Percentiles rank a stretch among this genome's conserved stretches.
These are phyloP conservation scores for Acridotheres tristis DNA, from an alignment of 2,797 vertebrate genomes.

Conservation along the genomic window DNA sequence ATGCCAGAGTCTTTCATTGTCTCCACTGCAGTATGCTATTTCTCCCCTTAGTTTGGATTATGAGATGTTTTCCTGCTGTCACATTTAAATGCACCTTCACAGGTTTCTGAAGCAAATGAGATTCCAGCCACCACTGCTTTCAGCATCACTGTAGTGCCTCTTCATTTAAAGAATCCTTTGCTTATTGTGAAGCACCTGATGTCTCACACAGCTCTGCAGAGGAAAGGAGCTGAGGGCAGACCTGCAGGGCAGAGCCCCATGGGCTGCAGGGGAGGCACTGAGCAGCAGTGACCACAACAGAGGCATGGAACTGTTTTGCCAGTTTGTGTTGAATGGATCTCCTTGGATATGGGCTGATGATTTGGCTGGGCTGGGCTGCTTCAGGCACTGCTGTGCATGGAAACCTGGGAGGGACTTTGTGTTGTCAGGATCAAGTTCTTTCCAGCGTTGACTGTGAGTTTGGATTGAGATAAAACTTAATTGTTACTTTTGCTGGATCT, in stretches of 20 bases:
- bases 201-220: fast-evolving
- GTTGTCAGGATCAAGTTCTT: not conserved
- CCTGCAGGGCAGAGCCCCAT: not conserved
- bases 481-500: not conserved
- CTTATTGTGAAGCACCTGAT: not conserved
- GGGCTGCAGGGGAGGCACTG: not conserved
- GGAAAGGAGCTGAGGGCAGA: not conserved
- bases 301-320: not conserved
- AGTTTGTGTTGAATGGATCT: not conserved
- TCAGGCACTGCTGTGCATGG: not conserved
- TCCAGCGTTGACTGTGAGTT: not conserved
- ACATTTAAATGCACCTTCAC: not conserved
- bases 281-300: not conserved
- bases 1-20: not conserved
- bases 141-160: not conserved
- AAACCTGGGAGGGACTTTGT: not conserved
- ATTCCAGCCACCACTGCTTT: not conserved
- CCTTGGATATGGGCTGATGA: not conserved
- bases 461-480: not conserved
- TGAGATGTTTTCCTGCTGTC: not conserved
- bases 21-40: not conserved
- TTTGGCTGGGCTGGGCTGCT: not conserved
- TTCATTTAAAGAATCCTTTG: not conserved
- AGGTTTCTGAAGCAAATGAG: not conserved
- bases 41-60: not conserved